These are phyloP conservation scores for Scomber japonicus DNA, from an alignment of 2,113 vertebrate genomes.

Conservation along the genomic window DNA sequence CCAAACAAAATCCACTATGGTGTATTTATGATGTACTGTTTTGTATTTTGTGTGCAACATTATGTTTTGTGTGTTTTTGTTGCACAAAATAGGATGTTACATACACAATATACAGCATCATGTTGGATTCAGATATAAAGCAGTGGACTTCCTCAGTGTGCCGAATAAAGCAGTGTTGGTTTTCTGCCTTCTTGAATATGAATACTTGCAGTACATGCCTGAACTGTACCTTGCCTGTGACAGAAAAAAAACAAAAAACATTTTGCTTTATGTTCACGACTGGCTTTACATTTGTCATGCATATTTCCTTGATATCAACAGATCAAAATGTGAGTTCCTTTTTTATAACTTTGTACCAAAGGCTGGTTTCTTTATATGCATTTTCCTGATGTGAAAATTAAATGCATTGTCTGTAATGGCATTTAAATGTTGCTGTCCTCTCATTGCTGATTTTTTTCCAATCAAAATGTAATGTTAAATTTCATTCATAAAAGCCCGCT, in stretches of 20 bases:
- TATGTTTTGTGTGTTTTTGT: slow-evolving; percentile 31
- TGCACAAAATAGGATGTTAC: slow-evolving; percentile 40
- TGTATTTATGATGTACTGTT: slow-evolving; percentile 43
- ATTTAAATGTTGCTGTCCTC: slow-evolving; percentile 27
- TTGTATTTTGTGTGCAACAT: slow-evolving; percentile 32
- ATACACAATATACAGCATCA: slow-evolving; percentile 34
- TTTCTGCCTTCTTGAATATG: slow-evolving; percentile 84
- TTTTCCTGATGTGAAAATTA: slow-evolving; percentile 41
- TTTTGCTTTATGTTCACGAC: slow-evolving; percentile 19
- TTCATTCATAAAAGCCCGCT: slow-evolving; percentile 81
- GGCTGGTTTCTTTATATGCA: slow-evolving; percentile 63
- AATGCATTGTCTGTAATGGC: slow-evolving; percentile 41
- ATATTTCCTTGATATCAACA: slow-evolving; percentile 39
- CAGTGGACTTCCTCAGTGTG: slow-evolving; percentile 15
- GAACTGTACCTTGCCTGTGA: slow-evolving; percentile 78
- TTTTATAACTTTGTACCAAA: slow-evolving; percentile 76
- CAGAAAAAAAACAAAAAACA: slow-evolving; percentile 5
- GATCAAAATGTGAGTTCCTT: slow-evolving; percentile 34
- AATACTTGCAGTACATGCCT: slow-evolving; percentile 72
- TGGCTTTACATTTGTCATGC: slow-evolving; percentile 42
- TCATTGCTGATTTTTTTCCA: slow-evolving; percentile 40
- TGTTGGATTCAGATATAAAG: slow-evolving; percentile 25
- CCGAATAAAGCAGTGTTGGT: slow-evolving; percentile 23
- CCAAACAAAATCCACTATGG: slow-evolving; percentile 34
- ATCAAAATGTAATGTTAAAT: slow-evolving; percentile 79